These are phyloP conservation scores for Trachops cirrhosus DNA, from an alignment of 2,797 vertebrate genomes.

Conservation along the genomic window DNA sequence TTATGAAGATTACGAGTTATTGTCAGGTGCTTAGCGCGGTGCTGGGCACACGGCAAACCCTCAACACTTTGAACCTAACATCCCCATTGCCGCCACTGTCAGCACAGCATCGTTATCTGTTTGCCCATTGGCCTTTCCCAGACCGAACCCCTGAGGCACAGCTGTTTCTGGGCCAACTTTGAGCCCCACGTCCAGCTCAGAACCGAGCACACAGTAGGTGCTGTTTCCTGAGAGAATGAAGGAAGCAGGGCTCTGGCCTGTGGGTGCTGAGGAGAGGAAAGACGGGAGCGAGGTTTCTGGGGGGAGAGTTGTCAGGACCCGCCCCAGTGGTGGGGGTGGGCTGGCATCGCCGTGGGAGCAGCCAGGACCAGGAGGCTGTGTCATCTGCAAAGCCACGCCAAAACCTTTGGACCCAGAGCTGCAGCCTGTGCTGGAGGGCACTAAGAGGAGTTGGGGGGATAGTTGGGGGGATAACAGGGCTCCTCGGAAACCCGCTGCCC, in stretches of 20 bases:
- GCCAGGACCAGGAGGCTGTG: not conserved
- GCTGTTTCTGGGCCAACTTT: not conserved
- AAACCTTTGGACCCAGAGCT: not conserved
- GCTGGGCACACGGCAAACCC: not conserved
- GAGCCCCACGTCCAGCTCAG: not conserved
- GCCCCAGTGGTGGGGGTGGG: too few relatives aligned
- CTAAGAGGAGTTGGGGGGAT: too few relatives aligned
- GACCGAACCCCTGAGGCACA: too few relatives aligned
- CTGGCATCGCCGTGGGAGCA: not conserved
- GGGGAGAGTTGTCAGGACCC: not conserved
- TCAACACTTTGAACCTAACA: not conserved
- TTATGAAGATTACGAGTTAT: conserved; percentile 6
- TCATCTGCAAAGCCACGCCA: not conserved
- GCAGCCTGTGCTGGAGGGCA: not conserved
- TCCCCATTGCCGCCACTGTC: too few relatives aligned
- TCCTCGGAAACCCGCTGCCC: not conserved
- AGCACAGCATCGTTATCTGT: accelerated
- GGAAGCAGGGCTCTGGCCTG: not conserved
- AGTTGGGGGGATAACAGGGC: not conserved
- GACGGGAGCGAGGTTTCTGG: not conserved
- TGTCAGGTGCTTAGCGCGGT: not conserved
- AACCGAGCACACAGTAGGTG: not conserved
- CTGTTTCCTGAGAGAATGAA: not conserved
- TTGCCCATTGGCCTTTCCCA: not conserved
- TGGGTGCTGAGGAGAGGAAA: not conserved